These are phyloP conservation scores for Forbesichthys papilliferus DNA, from an alignment of 2,113 vertebrate genomes.

Conservation along the genomic window DNA sequence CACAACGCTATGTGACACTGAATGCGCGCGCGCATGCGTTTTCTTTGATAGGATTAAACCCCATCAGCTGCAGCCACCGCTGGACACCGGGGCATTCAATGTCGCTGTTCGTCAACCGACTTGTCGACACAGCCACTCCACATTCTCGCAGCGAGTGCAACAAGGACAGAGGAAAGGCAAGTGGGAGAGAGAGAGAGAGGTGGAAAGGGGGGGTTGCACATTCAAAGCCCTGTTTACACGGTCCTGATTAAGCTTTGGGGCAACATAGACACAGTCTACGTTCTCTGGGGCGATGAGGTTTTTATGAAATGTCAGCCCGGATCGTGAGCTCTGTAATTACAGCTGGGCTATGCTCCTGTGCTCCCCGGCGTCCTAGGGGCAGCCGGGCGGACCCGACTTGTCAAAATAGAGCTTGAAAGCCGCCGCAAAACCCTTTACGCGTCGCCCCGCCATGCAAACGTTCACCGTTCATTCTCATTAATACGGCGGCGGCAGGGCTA, in stretches of 20 bases:
- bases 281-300: slow-evolving; percentile 52
- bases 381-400: slow-evolving; percentile 39
- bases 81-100: background rate
- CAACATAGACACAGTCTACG: slow-evolving; percentile 48
- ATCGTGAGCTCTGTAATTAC: slow-evolving; percentile 61
- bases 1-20: slow-evolving; percentile 1
- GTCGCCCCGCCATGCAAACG: slow-evolving; percentile 12
- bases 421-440: slow-evolving; percentile 33
- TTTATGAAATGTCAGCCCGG: slow-evolving; percentile 58
- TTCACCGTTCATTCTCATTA: slow-evolving; percentile 64
- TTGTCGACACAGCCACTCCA: slow-evolving; percentile 14
- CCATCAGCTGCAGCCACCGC: background rate
- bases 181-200: background rate
- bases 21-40: background rate
- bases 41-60: slow-evolving; percentile 6
- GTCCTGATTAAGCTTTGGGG: slow-evolving; percentile 53
- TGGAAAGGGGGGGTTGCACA: slow-evolving; percentile 11
- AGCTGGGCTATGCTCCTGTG: slow-evolving; percentile 25
- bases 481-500: slow-evolving; percentile 42
- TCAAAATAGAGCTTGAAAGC: slow-evolving; percentile 53
- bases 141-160: slow-evolving; percentile 23
- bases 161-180: slow-evolving; percentile 7
- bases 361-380: slow-evolving; percentile 42
- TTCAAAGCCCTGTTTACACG: slow-evolving; percentile 53
- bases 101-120: slow-evolving; percentile 5